These are phyloP conservation scores for Mayetiola destructor DNA, from an alignment of 2,888 invertebrate genomes.

Conservation along the genomic window DNA sequence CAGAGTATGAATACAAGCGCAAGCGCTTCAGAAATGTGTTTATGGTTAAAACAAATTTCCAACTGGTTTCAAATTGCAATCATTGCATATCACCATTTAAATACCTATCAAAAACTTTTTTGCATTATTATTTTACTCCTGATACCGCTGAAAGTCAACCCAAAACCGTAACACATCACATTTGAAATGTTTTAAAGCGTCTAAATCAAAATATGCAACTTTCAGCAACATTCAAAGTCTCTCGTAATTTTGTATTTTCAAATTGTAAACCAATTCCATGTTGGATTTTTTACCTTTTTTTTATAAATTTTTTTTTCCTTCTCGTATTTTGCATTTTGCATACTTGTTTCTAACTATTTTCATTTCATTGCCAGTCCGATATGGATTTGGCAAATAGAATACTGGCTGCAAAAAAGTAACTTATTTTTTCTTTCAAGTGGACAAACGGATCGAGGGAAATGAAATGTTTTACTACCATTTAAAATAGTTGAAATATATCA, in stretches of 20 bases:
- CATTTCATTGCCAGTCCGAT: conserved; percentile 1
- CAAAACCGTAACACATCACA: not conserved
- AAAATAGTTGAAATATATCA: not conserved
- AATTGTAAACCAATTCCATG: not conserved
- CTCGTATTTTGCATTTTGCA: no score
- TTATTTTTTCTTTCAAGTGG: not conserved
- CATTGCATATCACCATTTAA: conserved; percentile 11
- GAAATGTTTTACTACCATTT: not conserved
- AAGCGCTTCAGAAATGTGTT: not conserved
- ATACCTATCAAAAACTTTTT: not conserved
- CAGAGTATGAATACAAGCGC: not conserved
- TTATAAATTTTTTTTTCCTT: no score
- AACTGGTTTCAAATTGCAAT: conserved; percentile 11
- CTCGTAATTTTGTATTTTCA: not conserved
- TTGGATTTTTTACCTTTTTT: not conserved
- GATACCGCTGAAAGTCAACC: not conserved
- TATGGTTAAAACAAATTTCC: conserved; percentile 8
- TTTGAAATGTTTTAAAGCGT: not conserved
- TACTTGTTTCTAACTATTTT: conserved; percentile 1
- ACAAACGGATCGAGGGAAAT: conserved; percentile 6
- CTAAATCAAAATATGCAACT: not conserved
- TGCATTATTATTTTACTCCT: not conserved
- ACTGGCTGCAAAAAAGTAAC: not conserved
- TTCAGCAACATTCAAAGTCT: no score
- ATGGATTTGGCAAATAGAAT: not conserved